phyloP scores from a whole-genome alignment of 2,113 vertebrate species.

The Poecilia latipinna region DNA sequence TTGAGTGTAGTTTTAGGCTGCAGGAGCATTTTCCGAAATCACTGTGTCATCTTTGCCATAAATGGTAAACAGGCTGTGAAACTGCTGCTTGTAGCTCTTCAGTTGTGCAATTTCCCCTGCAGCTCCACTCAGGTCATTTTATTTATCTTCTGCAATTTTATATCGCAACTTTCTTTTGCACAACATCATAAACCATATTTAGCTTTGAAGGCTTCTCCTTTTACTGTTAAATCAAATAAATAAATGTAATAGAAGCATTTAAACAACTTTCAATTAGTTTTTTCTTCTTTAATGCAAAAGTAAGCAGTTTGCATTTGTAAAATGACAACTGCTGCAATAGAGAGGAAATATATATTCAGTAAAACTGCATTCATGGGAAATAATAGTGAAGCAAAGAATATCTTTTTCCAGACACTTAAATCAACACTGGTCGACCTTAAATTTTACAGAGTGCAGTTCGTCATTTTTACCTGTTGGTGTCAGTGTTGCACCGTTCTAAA shows the following conservation, averaged over 20 bases:
- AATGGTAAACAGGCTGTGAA: slow-evolving; percentile 13
- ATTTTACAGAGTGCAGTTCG: slow-evolving; percentile 47
- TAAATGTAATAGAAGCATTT: background rate
- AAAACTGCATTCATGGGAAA: background rate
- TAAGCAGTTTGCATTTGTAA: background rate
- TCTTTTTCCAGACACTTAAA: slow-evolving; percentile 4
- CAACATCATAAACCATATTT: background rate
- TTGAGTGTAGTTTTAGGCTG: slow-evolving; percentile 8
- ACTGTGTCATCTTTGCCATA: slow-evolving; percentile 19
- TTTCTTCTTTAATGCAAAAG: background rate
- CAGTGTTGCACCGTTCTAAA: slow-evolving; percentile 56
- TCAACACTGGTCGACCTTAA: slow-evolving; percentile 76
- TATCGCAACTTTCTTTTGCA: background rate
- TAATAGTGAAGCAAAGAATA: background rate
- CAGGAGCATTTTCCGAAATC: slow-evolving; percentile 9
- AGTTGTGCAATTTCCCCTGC: background rate
- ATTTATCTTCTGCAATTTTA: background rate
- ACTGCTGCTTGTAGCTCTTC: background rate
- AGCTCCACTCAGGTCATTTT: background rate
- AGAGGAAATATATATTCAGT: background rate
- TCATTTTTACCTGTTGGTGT: slow-evolving; percentile 58
- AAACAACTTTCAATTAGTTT: background rate
- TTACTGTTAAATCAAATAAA: background rate
- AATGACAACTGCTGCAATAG: background rate
- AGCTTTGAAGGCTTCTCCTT: background rate